Evolutionary conservation across 2,888 invertebrate genomes (phyloP), one percentile per base, ranked within the genome.

Genomic region (Eupithecia dodoneata): DNA sequence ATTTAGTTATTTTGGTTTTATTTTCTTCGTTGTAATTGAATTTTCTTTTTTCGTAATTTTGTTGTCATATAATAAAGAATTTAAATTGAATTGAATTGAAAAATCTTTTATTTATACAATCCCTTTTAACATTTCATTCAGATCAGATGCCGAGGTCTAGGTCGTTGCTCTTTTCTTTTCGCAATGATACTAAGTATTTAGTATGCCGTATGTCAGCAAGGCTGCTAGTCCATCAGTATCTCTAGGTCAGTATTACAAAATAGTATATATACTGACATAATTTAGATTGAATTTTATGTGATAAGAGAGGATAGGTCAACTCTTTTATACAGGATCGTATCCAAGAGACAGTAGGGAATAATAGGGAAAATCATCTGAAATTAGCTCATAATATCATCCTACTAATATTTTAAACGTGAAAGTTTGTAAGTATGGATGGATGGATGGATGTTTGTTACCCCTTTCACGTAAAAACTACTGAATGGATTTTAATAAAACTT

Each of bases 201-300:
- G 70, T 70, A 70, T 70, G 47, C 70, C 12, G 45, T 12, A 30
- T 70, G 47, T 30, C 47, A 47, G 47, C 70, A 47, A 70, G 70
- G 47, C 49, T 70, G 47, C 4, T 6, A 45, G 45, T 18, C 47
- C 42, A 42, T 67, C 67, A 18, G 2, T 69, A 47, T 70, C 70
- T 47, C 47, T 30, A 49, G 30, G 70, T 47, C 13, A 49, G 45
- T 10, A 70, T 47, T 47, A 30, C 10, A 47, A 18, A 70, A 70
- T 47, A 67, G 9, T 59, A 30, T 9, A 59, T 18, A 4, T 59
- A 59, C 59, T 59, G 9, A 2, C 2, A 18, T 18, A 18, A 18
- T 59, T 59, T 3, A 18, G 10, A 59, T 59, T 18, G 59, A n/a
- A 6, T 2, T 55, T n/a, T 55, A 55, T 55, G 15, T 7, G 5